phyloP scores from a whole-genome alignment of 2,113 vertebrate species.

The Otis tarda region DNA sequence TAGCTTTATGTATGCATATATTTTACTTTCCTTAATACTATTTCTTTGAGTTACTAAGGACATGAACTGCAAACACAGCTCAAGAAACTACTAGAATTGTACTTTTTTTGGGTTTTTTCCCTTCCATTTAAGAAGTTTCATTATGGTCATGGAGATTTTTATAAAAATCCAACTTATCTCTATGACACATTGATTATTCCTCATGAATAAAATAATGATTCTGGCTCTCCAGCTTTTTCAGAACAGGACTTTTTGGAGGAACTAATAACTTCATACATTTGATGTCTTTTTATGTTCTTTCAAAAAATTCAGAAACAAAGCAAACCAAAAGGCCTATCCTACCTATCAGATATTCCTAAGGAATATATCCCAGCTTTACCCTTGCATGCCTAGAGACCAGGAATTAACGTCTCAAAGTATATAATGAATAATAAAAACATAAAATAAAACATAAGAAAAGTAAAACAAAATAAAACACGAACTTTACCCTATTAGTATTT shows the following conservation, averaged over 20 bases:
- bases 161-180: constrained; percentile 34
- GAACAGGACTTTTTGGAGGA: background rate
- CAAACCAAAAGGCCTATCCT: background rate
- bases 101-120: background rate
- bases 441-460: background rate
- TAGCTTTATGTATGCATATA: background rate
- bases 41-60: background rate
- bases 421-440: background rate
- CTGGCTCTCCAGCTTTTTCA: constrained; percentile 28
- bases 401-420: background rate
- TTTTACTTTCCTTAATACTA: background rate
- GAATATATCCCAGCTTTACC: background rate
- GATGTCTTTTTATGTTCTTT: background rate
- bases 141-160: background rate
- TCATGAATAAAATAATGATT: constrained; percentile 63
- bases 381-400: too few species aligned
- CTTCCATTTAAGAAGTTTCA: constrained; percentile 3
- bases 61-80: background rate
- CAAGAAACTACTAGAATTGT: background rate
- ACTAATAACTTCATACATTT: background rate
- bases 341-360: background rate
- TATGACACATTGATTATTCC: constrained; percentile 52
- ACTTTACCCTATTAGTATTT: background rate
- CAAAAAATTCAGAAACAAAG: background rate
- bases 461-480: background rate